Evolutionary conservation across 2,888 invertebrate genomes (phyloP).

Genomic region (Sarcophaga subvicina): DNA sequence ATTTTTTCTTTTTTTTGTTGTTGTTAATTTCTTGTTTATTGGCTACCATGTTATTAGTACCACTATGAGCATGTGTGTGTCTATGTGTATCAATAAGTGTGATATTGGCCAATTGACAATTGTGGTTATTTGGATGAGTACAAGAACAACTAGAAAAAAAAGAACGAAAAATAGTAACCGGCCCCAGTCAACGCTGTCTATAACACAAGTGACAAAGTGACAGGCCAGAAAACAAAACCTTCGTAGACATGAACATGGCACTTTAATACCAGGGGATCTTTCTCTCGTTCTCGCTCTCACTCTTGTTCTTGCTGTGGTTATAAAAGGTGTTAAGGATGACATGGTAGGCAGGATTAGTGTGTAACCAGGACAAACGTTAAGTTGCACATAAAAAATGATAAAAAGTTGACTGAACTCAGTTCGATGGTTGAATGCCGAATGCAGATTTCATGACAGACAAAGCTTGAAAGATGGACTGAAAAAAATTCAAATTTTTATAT

Average conservation of each 20-base stretch:
- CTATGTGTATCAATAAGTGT: neutral
- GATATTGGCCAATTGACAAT: slow-evolving; percentile 7
- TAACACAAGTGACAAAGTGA: slow-evolving; percentile 46
- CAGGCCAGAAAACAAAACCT: slow-evolving; percentile 30
- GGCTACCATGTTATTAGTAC: neutral
- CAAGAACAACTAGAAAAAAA: neutral
- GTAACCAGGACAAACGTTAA: too few relatives aligned
- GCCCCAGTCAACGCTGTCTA: slow-evolving; percentile 15
- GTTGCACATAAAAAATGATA: too few relatives aligned
- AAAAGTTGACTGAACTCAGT: too few relatives aligned
- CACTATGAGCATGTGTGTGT: neutral
- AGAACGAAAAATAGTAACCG: too few relatives aligned
- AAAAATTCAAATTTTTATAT: too few relatives aligned
- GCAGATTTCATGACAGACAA: too few relatives aligned
- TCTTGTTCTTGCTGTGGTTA: neutral
- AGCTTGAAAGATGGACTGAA: too few relatives aligned
- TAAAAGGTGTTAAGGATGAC: neutral
- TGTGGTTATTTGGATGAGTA: slow-evolving; percentile 9
- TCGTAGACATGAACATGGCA: slow-evolving; percentile 51
- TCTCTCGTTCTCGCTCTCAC: too few relatives aligned
- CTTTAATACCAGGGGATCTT: slow-evolving; percentile 24
- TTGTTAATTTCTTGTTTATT: neutral
- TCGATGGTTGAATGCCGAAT: too few relatives aligned
- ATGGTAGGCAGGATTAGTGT: neutral
- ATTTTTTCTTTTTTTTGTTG: neutral